These are phyloP conservation scores for Phyllotreta striolata DNA, from an alignment of 2,888 invertebrate genomes.

Conservation along the genomic window DNA sequence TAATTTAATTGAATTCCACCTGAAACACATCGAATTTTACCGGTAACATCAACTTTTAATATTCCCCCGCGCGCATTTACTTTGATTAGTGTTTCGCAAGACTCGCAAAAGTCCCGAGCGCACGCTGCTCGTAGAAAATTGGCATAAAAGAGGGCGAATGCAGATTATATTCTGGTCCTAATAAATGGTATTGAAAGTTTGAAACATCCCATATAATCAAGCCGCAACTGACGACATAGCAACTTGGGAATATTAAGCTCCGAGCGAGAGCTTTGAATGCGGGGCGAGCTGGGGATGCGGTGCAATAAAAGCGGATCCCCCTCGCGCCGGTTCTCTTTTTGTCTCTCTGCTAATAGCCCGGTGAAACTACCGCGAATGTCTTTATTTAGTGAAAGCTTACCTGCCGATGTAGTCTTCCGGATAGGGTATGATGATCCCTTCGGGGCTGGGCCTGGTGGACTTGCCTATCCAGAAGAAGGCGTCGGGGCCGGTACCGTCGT, in stretches of 20 bases:
- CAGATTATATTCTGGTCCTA: constrained; percentile 53
- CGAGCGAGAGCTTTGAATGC: constrained; percentile 43
- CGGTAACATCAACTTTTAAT: no score
- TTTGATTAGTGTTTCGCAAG: no score
- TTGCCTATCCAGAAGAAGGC: constrained; percentile 93
- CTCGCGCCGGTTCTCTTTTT: constrained; percentile 7
- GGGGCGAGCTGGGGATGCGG: constrained; percentile 18
- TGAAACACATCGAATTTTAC: no score
- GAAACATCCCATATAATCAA: constrained; percentile 56
- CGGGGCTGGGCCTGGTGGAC: constrained; percentile 79
- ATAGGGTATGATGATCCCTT: constrained; percentile 85
- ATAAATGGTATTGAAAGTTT: constrained; percentile 56
- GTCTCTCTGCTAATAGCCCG: constrained; percentile 9
- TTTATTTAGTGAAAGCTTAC: constrained; percentile 63
- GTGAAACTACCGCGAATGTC: not conserved
- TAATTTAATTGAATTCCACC: no score
- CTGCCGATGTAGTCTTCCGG: constrained; percentile 83
- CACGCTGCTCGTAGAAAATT: constrained; percentile 1
- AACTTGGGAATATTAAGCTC: constrained; percentile 55
- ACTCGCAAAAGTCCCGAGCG: not conserved
- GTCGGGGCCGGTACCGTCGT: constrained; percentile 88
- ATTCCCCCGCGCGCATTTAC: no score
- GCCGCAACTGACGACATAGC: constrained; percentile 59
- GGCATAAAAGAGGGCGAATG: constrained; percentile 31
- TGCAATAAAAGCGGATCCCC: constrained; percentile 21